Evolutionary conservation across 2,113 vertebrate species (phyloP).

Genomic region (zebrafish (Danio rerio)): GRCz12tu NC_133187.1:4725001-4725500

Average conservation of each 20-base stretch:
- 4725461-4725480: too few relatives aligned
- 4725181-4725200: neutral
- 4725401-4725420: too few relatives aligned
- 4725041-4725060: neutral
- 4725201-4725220: neutral
- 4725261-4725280: constrained; percentile 46
- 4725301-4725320: constrained; percentile 44
- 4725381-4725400: too few relatives aligned
- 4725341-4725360: neutral
- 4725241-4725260: constrained; percentile 42
- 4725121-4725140: constrained; percentile 4
- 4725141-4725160: constrained; percentile 9
- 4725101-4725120: constrained; percentile 15
- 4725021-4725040: neutral
- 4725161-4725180: neutral
- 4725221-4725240: constrained; percentile 32
- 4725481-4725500: too few relatives aligned
- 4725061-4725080: neutral
- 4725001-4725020: neutral
- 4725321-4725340: constrained; percentile 45
- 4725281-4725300: constrained; percentile 36
- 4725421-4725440: too few relatives aligned
- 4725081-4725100: neutral
- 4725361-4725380: too few relatives aligned
- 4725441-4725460: too few relatives aligned